These are phyloP conservation scores for Leptoclinus maculatus DNA, from an alignment of 2,797 vertebrate species.

Conservation along the genomic window DNA sequence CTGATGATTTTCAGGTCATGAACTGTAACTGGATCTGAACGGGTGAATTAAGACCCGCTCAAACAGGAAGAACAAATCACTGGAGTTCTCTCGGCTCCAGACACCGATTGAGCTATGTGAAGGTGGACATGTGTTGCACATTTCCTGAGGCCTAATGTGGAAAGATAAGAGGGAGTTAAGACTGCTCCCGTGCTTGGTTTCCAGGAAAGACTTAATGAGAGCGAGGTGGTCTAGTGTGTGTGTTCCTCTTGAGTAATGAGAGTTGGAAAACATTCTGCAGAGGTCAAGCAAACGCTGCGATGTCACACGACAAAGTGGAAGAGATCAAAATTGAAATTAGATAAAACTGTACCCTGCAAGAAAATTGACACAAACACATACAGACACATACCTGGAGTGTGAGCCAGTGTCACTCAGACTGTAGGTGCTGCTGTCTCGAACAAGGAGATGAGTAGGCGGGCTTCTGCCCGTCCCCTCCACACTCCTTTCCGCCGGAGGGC, in stretches of 20 bases:
- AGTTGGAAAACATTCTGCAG: conserved; percentile 27
- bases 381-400: conserved; percentile 88
- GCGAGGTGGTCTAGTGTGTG: conserved; percentile 16
- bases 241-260: conserved; percentile 30
- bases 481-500: conserved; percentile 84
- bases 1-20: conserved; percentile 40
- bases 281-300: conserved; percentile 3
- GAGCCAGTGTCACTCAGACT: conserved; percentile 92
- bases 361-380: not conserved
- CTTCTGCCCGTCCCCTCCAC: conserved; percentile 82
- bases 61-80: conserved; percentile 25
- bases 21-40: conserved; percentile 45
- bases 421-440: conserved; percentile 93
- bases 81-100: conserved; percentile 25
- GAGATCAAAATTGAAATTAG: not conserved
- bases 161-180: conserved; percentile 63
- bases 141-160: conserved; percentile 63
- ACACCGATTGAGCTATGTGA: conserved; percentile 33
- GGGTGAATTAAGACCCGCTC: conserved; percentile 7
- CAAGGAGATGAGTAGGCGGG: conserved; percentile 90
- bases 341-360: not conserved
- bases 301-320: not conserved
- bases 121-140: conserved; percentile 58
- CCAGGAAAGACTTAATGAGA: conserved; percentile 43
- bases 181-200: conserved; percentile 50